phyloP scores from a whole-genome alignment of 2,888 invertebrate genomes.

The Clostera curtula region DNA sequence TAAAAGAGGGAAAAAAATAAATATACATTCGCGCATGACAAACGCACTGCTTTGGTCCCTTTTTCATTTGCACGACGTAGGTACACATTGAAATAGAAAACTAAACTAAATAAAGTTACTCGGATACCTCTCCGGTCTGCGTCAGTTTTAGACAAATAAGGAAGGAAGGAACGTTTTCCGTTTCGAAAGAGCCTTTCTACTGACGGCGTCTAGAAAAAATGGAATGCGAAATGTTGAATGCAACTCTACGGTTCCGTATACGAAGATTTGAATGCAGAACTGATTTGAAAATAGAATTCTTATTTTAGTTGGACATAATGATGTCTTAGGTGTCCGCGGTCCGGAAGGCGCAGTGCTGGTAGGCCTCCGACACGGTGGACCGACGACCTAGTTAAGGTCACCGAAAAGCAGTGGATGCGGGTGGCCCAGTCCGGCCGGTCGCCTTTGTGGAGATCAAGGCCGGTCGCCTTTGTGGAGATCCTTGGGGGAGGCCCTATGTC shows the following conservation, averaged over 20 bases:
- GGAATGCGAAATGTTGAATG: slow-evolving; percentile 19
- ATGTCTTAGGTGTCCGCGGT: no score
- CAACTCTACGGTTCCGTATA: slow-evolving; percentile 21
- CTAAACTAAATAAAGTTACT: slow-evolving; percentile 50
- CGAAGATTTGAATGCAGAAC: no score
- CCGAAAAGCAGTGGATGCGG: no score
- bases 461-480: no score
- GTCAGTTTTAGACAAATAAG: slow-evolving; percentile 64
- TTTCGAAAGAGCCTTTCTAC: slow-evolving; percentile 29
- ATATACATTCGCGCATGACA: slow-evolving; percentile 38
- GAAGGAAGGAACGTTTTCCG: slow-evolving; percentile 49
- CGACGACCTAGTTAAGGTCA: no score
- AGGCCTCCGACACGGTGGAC: no score
- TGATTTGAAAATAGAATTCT: no score
- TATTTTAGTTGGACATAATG: no score
- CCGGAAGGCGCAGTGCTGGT: no score
- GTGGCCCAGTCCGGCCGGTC: no score
- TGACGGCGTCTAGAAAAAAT: slow-evolving; percentile 16
- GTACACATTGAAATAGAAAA: slow-evolving; percentile 48
- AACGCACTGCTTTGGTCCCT: slow-evolving; percentile 43
- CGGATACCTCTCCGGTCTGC: slow-evolving; percentile 29
- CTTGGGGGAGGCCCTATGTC: no score
- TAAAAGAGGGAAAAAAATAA: slow-evolving; percentile 31
- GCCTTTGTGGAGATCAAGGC: no score
- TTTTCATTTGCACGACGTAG: slow-evolving; percentile 49